These are phyloP conservation scores for Torymus texanus DNA, from an alignment of 2,888 invertebrate species.

Conservation along the genomic window DNA sequence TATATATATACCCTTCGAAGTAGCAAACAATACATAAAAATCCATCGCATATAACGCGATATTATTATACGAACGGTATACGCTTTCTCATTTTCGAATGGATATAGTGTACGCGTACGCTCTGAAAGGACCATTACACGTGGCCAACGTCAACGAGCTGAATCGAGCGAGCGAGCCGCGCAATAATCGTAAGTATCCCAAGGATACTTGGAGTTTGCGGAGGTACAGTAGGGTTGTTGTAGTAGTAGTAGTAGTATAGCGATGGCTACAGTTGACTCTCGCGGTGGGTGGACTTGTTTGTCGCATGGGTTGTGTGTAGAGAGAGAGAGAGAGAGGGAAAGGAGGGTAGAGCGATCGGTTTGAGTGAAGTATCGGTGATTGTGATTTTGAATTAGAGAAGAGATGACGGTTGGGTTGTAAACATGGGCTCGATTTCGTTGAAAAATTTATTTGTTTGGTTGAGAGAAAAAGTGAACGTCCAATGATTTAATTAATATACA, in stretches of 20 bases:
- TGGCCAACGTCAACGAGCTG: not conserved
- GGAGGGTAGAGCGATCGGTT: not conserved
- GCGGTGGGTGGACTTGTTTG: not conserved
- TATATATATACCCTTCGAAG: not conserved
- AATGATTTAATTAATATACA: no score
- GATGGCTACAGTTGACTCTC: no score
- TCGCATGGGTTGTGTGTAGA: slow-evolving; percentile 8
- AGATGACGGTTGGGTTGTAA: no score
- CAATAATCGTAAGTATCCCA: slow-evolving; percentile 48
- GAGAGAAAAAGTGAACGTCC: no score
- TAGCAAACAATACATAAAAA: slow-evolving; percentile 32
- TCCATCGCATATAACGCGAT: not conserved
- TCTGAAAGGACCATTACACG: not conserved
- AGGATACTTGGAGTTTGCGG: slow-evolving; percentile 8
- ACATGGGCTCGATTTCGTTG: no score
- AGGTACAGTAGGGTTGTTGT: no score
- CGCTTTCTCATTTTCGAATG: slow-evolving; percentile 46
- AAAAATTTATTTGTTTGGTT: no score
- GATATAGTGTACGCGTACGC: not conserved
- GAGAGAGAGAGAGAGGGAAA: not conserved
- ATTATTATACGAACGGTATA: not conserved
- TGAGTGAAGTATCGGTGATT: not conserved
- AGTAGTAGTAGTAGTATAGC: no score
- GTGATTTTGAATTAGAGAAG: no score
- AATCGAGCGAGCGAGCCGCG: slow-evolving; percentile 11